A percentile compares a stretch with the other conserved stretches of the same genome.
These are phyloP conservation scores for Dallia pectoralis DNA, from an alignment of 2,797 vertebrate genomes.

Conservation along the genomic window DNA sequence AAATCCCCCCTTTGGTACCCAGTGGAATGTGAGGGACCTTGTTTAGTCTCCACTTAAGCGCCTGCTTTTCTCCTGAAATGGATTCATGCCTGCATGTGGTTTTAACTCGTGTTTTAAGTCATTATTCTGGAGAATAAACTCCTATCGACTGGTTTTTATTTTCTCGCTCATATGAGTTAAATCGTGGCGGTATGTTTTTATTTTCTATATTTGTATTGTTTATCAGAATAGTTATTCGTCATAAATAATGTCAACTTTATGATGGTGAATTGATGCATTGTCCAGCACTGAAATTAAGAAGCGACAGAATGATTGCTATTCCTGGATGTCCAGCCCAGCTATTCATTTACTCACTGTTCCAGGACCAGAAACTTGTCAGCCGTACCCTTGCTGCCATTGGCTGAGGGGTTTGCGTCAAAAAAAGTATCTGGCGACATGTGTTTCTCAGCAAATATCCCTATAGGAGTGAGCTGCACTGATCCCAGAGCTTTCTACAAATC, in stretches of 20 bases:
- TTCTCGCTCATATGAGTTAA: constrained; percentile 20
- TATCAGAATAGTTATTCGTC: neutral
- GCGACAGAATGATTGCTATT: constrained; percentile 29
- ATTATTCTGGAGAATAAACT: constrained; percentile 27
- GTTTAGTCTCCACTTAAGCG: constrained; percentile 46
- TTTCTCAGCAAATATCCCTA: constrained; percentile 88
- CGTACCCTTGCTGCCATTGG: constrained; percentile 91
- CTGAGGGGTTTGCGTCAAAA: constrained; percentile 96
- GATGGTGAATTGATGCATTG: constrained; percentile 11
- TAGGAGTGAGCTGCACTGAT: constrained; percentile 85
- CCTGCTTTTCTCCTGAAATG: constrained; percentile 28
- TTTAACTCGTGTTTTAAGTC: constrained; percentile 26
- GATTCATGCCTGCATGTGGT: constrained; percentile 15
- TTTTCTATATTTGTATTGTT: neutral
- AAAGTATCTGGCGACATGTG: constrained; percentile 92
- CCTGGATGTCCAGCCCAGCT: constrained; percentile 39
- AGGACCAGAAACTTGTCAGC: constrained; percentile 85
- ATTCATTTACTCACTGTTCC: constrained; percentile 77
- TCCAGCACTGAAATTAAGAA: constrained; percentile 39
- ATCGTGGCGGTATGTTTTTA: neutral
- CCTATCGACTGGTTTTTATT: constrained; percentile 19
- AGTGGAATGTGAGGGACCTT: constrained; percentile 64
- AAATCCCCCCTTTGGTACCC: constrained; percentile 68
- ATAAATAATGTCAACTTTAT: neutral
- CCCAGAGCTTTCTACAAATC: constrained; percentile 81